Percentiles rank a stretch among this genome's conserved stretches.
phyloP scores from a whole-genome alignment of 1,140 invertebrate genomes.

The Cydia pomonella region DNA sequence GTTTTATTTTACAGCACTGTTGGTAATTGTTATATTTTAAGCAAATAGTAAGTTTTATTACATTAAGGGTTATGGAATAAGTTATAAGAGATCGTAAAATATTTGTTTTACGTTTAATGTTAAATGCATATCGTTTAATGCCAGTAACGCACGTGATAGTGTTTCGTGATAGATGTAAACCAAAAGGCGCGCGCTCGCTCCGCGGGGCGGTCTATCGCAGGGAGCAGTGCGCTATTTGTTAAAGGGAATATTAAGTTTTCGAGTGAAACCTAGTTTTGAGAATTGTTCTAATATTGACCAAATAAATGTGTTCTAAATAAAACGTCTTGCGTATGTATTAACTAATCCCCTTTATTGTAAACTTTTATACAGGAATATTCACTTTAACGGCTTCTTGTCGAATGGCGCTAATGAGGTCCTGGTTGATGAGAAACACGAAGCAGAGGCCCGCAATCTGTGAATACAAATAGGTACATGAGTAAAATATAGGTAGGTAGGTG shows the following conservation, averaged over 20 bases:
- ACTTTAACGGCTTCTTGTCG: conserved; percentile 90
- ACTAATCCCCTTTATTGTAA: conserved; percentile 50
- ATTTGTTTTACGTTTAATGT: conserved; percentile 63
- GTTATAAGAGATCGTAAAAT: conserved; percentile 57
- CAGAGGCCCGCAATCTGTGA: conserved; percentile 92
- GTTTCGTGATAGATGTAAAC: conserved; percentile 70
- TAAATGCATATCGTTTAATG: conserved; percentile 72
- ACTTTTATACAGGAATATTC: conserved; percentile 78
- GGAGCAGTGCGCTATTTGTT: conserved; percentile 50
- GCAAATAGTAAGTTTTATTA: conserved; percentile 55
- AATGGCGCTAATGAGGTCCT: conserved; percentile 93
- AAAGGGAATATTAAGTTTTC: conserved; percentile 67
- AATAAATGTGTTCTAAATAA: conserved; percentile 81
- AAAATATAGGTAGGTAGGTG: too few relatives aligned
- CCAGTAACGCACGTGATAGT: conserved; percentile 76
- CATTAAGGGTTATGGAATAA: conserved; percentile 71
- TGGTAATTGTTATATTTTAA: conserved; percentile 65
- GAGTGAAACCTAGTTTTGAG: conserved; percentile 73
- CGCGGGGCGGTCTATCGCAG: conserved; percentile 40
- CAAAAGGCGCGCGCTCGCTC: conserved; percentile 42
- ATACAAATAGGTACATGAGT: conserved; percentile 34
- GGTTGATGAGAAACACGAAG: conserved; percentile 96
- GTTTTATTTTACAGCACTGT: conserved; percentile 66
- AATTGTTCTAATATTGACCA: conserved; percentile 78
- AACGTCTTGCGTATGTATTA: conserved; percentile 52